Percentiles rank a stretch among this genome's conserved stretches.
Evolutionary conservation across 2,888 invertebrate genomes (phyloP).

Genomic region (Ochropacha duplaris): DNA sequence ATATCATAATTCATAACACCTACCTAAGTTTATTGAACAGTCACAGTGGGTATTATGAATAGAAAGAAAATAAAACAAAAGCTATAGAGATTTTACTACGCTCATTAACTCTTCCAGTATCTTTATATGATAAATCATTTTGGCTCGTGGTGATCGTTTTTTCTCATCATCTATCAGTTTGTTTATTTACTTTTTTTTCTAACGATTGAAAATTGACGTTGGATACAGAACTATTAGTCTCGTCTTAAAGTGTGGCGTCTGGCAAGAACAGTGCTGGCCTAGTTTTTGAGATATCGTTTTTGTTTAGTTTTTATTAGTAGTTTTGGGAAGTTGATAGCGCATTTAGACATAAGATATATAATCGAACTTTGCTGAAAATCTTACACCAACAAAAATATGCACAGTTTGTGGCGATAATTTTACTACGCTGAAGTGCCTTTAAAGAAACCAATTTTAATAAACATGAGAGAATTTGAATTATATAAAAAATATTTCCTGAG

Average conservation of each 20-base stretch:
- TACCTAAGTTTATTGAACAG: no score
- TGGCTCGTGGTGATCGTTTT: constrained; percentile 56
- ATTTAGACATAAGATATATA: neutral
- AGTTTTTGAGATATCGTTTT: constrained; percentile 7
- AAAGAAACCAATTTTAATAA: no score
- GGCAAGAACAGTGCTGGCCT: constrained; percentile 28
- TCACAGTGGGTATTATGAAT: neutral
- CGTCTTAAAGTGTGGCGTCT: constrained; percentile 28
- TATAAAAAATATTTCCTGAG: no score
- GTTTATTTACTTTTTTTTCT: constrained; percentile 61
- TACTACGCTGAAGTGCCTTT: no score
- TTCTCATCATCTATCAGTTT: constrained; percentile 47
- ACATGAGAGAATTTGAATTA: no score
- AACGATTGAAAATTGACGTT: constrained; percentile 50
- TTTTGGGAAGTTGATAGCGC: neutral
- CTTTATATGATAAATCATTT: constrained; percentile 34
- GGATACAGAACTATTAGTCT: constrained; percentile 48
- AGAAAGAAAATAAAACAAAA: no score
- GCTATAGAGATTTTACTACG: neutral
- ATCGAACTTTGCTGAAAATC: no score
- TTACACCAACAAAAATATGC: no score
- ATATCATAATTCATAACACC: no score
- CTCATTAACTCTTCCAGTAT: constrained; percentile 34
- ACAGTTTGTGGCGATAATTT: no score
- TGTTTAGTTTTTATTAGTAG: neutral